Percentiles rank a stretch among this genome's conserved stretches.
Conservation (phyloP, 2,797 vertebrate species). For the Mycteria americana region DNA sequence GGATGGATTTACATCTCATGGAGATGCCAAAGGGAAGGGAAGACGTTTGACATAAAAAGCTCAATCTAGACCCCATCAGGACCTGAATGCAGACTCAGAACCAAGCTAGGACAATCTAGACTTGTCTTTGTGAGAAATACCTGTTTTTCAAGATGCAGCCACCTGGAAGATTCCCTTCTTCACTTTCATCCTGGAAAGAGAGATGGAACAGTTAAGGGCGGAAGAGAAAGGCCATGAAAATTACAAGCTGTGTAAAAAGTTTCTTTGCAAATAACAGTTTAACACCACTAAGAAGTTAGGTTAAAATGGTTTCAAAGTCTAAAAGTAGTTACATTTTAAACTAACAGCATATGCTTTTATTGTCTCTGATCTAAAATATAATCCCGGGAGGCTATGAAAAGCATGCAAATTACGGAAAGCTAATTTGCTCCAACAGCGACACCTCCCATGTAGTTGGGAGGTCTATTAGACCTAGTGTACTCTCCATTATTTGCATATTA, state of each 20-base stretch:
- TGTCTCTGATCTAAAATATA: conserved; percentile 82
- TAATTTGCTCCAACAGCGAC: conserved; percentile 81
- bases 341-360: conserved; percentile 78
- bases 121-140: not conserved
- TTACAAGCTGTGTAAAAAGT: conserved; percentile 63
- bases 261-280: conserved; percentile 72
- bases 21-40: not conserved
- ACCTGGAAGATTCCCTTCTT: conserved; percentile 17
- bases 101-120: not conserved
- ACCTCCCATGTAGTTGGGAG: conserved; percentile 81
- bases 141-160: not conserved
- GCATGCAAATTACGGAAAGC: conserved; percentile 78
- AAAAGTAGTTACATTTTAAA: conserved; percentile 79
- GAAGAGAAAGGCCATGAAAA: conserved; percentile 56
- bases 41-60: not conserved
- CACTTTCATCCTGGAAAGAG: conserved; percentile 26
- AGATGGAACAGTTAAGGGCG: conserved; percentile 41
- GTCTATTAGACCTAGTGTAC: conserved; percentile 75
- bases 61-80: not conserved
- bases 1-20: not conserved
- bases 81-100: not conserved
- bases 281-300: conserved; percentile 71
- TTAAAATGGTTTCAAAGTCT: conserved; percentile 77
- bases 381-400: conserved; percentile 79
- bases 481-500: conserved; percentile 82